Conservation (phyloP, 1,140 invertebrate genomes). For the Hylaeus anthracinus region DNA sequence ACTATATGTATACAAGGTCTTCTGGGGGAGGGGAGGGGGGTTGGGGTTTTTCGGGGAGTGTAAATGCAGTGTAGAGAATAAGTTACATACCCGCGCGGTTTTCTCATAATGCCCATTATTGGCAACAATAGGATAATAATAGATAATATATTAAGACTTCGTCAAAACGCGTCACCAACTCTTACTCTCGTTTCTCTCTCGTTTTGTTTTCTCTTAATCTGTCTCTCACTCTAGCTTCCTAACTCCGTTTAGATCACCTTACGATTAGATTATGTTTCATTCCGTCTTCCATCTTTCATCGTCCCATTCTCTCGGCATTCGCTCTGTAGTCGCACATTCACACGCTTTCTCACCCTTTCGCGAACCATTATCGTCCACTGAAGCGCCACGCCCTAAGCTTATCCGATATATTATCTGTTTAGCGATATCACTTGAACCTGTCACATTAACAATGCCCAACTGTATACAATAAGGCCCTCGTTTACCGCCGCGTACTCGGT, state of each 20-base stretch:
- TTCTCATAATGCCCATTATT: slow-evolving; percentile 80
- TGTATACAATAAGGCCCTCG: slow-evolving; percentile 80
- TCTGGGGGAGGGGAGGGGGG: slow-evolving; percentile 2
- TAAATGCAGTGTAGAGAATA: slow-evolving; percentile 73
- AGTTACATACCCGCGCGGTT: slow-evolving; percentile 75
- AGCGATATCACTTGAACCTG: slow-evolving; percentile 74
- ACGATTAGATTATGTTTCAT: slow-evolving; percentile 38
- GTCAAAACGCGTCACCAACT: slow-evolving; percentile 54
- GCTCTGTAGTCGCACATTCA: background rate
- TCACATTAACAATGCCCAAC: slow-evolving; percentile 79
- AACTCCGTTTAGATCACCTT: slow-evolving; percentile 33
- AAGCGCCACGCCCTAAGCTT: slow-evolving; percentile 43
- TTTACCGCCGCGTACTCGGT: slow-evolving; percentile 63
- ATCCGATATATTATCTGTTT: slow-evolving; percentile 74
- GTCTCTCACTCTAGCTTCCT: slow-evolving; percentile 38
- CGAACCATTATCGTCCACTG: slow-evolving; percentile 18
- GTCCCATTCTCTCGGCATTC: background rate
- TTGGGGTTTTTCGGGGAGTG: slow-evolving; percentile 35
- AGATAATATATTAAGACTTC: slow-evolving; percentile 78
- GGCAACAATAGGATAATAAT: slow-evolving; percentile 80
- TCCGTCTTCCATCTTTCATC: slow-evolving; percentile 31
- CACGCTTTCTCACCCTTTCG: background rate
- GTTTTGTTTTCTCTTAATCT: slow-evolving; percentile 10
- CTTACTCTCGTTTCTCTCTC: slow-evolving; percentile 31
- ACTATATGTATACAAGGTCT: slow-evolving; percentile 61